phyloP scores from a whole-genome alignment of 2,888 invertebrate genomes.

The Cybosia mesomella region DNA sequence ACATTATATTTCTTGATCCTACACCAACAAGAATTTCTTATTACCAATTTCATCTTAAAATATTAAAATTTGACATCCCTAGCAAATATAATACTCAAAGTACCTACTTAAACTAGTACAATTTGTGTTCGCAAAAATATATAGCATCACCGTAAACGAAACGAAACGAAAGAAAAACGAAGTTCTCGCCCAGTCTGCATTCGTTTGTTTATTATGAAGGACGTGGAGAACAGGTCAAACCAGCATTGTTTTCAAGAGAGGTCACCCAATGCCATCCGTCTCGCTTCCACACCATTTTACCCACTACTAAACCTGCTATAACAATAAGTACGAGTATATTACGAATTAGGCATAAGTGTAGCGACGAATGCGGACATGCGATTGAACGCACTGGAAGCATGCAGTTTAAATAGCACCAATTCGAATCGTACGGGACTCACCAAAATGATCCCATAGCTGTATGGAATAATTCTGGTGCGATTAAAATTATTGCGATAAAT shows the following conservation, averaged over 20 bases:
- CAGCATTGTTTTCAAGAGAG: conserved; percentile 4
- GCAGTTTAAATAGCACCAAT: no score
- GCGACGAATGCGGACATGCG: no score
- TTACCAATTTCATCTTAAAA: not conserved
- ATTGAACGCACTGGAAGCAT: no score
- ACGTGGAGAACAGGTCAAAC: conserved; percentile 11
- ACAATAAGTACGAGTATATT: no score
- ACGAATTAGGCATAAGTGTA: no score
- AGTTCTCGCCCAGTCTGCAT: conserved; percentile 1
- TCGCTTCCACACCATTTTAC: not conserved
- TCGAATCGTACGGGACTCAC: no score
- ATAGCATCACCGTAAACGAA: not conserved
- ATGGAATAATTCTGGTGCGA: no score
- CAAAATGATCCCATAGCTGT: no score
- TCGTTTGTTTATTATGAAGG: conserved; percentile 13
- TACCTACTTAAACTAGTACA: not conserved
- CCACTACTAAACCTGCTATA: not conserved
- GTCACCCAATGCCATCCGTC: not conserved
- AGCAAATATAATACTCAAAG: not conserved
- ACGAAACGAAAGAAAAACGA: no score
- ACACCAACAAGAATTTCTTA: not conserved
- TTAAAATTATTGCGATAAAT: no score
- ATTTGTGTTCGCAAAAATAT: conserved; percentile 1
- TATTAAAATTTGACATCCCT: no score
- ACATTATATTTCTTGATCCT: not conserved